Base-by-base conservation (phyloP, 2,113 vertebrate genomes). In the Brevimyrus niger region DNA sequence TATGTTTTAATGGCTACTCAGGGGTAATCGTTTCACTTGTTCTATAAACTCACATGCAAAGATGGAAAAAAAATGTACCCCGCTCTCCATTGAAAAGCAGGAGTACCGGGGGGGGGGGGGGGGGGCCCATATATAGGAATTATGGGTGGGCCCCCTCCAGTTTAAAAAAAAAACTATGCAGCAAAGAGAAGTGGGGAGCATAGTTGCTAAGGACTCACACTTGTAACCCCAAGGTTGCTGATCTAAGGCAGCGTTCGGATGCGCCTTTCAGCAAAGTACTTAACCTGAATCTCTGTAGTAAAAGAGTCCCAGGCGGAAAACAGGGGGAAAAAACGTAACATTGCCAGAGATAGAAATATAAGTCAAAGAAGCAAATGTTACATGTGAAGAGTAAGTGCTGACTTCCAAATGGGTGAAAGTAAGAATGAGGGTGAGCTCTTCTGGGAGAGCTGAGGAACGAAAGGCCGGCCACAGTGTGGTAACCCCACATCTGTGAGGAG, bases 11-110 rank as follows among this genome's bases (percentile, higher is more conserved):
- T 47, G 44, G 42, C 47, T 84, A 47, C 38, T 47, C 19, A 9
- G 15, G 38, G 44, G 23, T 46, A 46, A 46, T 46, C 19, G 21
- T 84, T 84, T 84, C 8, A 84, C 19, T 84, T 44, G 44, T 47
- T 84, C 47, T 84, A 84, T 46, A 27, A 84, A 84, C 15, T 84
- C 82, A 84, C 44, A 80, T 84, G 44, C 44, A 84, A 47, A 84
- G 80, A n/a, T 47, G 31, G 27, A 83, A 83, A 84, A 42, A 84
- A 2, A n/a, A 8, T 83, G 5, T 8, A 84, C 7, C 17, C n/a
- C 11, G 8, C 44, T 84, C 42, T 80, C 31, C 31, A 42, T 5
- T 13, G 27, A 69, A 69, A 31, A 58, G 55, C 55, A 58, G 19
- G 19, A 23, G 19, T 55, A 65, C 58, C n/a, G n/a, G 23, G 58